Conservation (phyloP, 2,113 vertebrate genomes). For the Copsychus sechellarum region DNA sequence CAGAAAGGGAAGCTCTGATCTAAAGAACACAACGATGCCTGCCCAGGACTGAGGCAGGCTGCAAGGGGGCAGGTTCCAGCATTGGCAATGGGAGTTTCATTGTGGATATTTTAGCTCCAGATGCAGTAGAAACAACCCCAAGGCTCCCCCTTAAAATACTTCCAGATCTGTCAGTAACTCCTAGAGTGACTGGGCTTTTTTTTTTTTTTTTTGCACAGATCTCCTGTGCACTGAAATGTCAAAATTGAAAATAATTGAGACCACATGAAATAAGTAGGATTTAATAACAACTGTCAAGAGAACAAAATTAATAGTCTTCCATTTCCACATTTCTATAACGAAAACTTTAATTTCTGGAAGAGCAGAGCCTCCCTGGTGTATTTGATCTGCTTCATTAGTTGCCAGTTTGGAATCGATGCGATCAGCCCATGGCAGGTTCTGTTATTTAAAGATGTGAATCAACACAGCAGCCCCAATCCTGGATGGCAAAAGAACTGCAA, state of each 20-base stretch:
- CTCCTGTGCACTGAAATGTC: not conserved
- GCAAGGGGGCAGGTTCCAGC: not conserved
- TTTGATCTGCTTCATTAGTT: not conserved
- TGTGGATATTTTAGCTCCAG: not conserved
- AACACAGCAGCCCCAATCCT: not conserved
- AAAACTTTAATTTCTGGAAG: conserved; percentile 43
- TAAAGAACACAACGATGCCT: accelerated
- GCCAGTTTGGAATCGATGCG: not conserved
- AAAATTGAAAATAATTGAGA: conserved; percentile 5
- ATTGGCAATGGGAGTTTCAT: not conserved
- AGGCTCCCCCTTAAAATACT: not conserved
- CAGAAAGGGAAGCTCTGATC: not conserved
- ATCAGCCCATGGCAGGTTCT: not conserved
- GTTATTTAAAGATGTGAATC: not conserved
- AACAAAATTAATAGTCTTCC: conserved; percentile 23
- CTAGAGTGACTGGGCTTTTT: not conserved
- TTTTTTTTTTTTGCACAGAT: not conserved
- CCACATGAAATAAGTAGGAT: not conserved
- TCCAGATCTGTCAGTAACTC: not conserved
- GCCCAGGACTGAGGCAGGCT: not conserved
- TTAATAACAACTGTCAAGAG: conserved; percentile 21
- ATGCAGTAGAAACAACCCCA: not conserved
- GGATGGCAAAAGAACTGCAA: not conserved
- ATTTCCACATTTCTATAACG: not conserved
- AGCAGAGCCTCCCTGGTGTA: not conserved